Evolutionary conservation across 1,140 invertebrate genomes (phyloP).

Genomic region (Chironomus striatipennis): DNA sequence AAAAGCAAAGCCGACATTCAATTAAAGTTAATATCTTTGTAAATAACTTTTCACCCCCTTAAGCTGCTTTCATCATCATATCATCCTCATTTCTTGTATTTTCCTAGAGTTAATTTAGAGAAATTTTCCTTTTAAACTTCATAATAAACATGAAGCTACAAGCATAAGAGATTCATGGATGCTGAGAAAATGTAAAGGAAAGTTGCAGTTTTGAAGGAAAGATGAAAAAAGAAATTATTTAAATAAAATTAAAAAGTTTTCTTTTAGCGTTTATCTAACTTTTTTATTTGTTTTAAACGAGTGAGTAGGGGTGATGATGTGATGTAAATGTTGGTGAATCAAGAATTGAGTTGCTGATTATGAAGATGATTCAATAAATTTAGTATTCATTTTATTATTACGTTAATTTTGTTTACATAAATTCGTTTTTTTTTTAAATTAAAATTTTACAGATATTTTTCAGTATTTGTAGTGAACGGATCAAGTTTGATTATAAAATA

Average conservation of each 20-base stretch:
- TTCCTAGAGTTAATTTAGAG: background rate
- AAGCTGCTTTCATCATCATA: slow-evolving; percentile 20
- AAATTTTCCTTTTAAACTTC: background rate
- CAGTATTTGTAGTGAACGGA: no score
- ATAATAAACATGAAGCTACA: background rate
- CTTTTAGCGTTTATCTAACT: background rate
- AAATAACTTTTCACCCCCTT: slow-evolving; percentile 15
- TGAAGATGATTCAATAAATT: no score
- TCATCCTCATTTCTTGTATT: background rate
- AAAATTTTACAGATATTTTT: no score
- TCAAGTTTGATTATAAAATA: no score
- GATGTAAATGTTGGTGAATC: no score
- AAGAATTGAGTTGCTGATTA: no score
- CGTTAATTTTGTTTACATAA: no score
- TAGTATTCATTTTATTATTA: no score
- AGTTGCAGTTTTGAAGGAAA: background rate
- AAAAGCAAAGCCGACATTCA: slow-evolving; percentile 8
- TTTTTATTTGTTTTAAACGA: no score
- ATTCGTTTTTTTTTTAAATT: no score
- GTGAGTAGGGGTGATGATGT: no score
- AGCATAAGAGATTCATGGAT: background rate
- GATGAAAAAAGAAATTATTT: background rate
- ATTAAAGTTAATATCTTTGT: slow-evolving; percentile 16
- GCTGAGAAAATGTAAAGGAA: background rate
- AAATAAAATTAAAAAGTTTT: slow-evolving; percentile 5